These are phyloP conservation scores for Cotesia chilonis DNA, from an alignment of 1,140 invertebrate genomes.

Conservation along the genomic window DNA sequence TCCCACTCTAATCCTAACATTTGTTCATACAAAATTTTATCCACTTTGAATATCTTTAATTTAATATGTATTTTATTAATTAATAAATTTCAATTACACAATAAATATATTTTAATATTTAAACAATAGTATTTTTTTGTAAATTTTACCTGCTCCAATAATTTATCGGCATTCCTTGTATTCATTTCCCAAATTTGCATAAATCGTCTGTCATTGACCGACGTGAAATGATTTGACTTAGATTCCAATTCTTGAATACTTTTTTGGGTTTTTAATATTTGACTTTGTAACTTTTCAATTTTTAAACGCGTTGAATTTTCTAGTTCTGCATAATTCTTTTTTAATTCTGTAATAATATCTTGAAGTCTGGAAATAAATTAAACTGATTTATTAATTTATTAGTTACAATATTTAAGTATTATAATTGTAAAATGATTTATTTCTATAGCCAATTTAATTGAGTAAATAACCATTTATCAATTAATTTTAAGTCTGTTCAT, in stretches of 20 bases:
- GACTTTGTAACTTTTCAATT: conserved; percentile 68
- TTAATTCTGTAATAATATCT: conserved; percentile 73
- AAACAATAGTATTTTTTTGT: too few relatives aligned
- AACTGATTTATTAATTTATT: neutral
- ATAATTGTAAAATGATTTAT: too few relatives aligned
- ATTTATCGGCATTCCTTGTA: conserved; percentile 67
- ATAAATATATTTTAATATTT: conserved; percentile 15
- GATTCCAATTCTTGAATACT: conserved; percentile 73
- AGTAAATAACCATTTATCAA: too few relatives aligned
- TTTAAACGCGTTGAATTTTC: conserved; percentile 68
- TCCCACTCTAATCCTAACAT: conserved; percentile 73
- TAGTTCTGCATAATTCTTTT: conserved; percentile 71
- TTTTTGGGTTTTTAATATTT: conserved; percentile 72
- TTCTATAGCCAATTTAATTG: too few relatives aligned
- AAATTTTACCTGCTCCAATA: conserved; percentile 65
- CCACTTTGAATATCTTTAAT: conserved; percentile 68
- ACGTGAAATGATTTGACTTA: conserved; percentile 74
- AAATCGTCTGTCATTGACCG: conserved; percentile 69
- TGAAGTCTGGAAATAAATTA: conserved; percentile 69
- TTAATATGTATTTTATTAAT: conserved; percentile 23
- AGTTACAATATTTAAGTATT: too few relatives aligned
- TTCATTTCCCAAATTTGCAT: conserved; percentile 76
- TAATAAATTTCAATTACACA: neutral
- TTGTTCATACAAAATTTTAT: conserved; percentile 75
- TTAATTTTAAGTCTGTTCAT: too few relatives aligned